Evolutionary conservation across 37 sponge, comb jelly and placozoan species (phyloP), one percentile per base, ranked within the genome.

Genomic region (Chondrosia reniformis): DNA sequence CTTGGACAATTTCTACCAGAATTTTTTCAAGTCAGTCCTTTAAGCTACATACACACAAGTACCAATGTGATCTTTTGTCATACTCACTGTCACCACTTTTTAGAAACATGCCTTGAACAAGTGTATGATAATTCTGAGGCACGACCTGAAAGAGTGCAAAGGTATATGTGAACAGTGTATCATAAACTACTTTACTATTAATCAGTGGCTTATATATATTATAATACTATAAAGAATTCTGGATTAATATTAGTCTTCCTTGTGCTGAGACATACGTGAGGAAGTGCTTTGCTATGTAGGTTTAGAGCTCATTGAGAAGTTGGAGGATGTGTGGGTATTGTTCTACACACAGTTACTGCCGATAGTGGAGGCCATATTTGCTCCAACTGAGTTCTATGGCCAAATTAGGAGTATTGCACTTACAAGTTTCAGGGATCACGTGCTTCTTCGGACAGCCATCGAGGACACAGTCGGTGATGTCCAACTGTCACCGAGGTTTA

Each of bases 331-430:
- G 0, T 92, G 93, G 93, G 79, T 67, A 3, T 86, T 82, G 80
- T 92, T 92, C 78, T 92, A 83, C 86, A 85, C 86, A 3, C 79
- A 74, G 19, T 85, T 92, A n/a, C 81, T 92, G 4, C 89, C 93
- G 52, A 92, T 81, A 24, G 46, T 92, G 46, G 89, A 88, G 74
- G 89, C 83, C 30, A 82, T 92, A 69, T 88, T 92, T 63, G 78
- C 79, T 32, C 76, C 93, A 0, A 59, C 88, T 9, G 79, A 85
- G 81, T 82, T 83, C 37, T n/a, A n/a, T n/a, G n/a, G n/a, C n/a
- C 84, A 85, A 8, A 67, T 92, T 7, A 76, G 86, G n/a, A 55
- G 85, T 24, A 73, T 88, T 1, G 79, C 93, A 27, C 80, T 92
- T 17, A 59, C 83, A 61, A 81, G 86, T 42, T 92, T 92, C 82